Evolutionary conservation across 1,140 invertebrate genomes (phyloP), one percentile per base, ranked within the genome.

Genomic region (Pseudomyrmex pallidus): DNA sequence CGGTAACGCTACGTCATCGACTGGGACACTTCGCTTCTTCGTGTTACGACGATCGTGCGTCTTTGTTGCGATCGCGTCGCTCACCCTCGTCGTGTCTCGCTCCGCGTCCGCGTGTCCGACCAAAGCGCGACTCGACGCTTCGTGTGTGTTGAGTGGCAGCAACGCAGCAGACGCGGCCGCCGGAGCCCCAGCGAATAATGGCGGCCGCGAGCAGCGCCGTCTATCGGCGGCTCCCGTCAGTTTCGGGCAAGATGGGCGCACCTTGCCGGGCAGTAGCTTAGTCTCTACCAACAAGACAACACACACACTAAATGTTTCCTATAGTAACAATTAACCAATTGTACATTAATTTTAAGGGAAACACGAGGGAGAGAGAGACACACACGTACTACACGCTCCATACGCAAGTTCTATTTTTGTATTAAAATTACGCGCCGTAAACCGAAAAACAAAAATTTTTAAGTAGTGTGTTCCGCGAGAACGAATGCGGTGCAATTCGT

Each of bases 251-350:
- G 90, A 93, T 93, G 93, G 92, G 92, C 92, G 93, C 92, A 92
- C 86, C 89, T 93, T 91, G 92, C 93, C 92, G 93, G 93, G 91
- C 93, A 94, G 93, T 94, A 94, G 93, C 92, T 93, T 94, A 94
- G 93, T 92, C 92, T 94, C 93, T 93, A 94, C 92, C 91, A 93
- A 92, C 93, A 92, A 91, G 92, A 93, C 90, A 93, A 93, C 93
- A 94, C 91, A 92, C 87, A 91, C 86, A 91, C 86, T 91, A 86
- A 93, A 94, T 93, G 92, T 93, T 93, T 92, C 91, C 91, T 91
- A 90, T 78, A 80, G 88, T 92, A 89, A 89, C 89, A 88, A 90
- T 90, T 89, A 87, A 80, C 54, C 76, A 80, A 91, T 90, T 90
- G 88, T 90, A 83, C 86, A 89, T 89, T 89, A 88, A 89, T 89